Conservation (phyloP, 2,113 vertebrate species). For the Eonycteris spelaea region DNA sequence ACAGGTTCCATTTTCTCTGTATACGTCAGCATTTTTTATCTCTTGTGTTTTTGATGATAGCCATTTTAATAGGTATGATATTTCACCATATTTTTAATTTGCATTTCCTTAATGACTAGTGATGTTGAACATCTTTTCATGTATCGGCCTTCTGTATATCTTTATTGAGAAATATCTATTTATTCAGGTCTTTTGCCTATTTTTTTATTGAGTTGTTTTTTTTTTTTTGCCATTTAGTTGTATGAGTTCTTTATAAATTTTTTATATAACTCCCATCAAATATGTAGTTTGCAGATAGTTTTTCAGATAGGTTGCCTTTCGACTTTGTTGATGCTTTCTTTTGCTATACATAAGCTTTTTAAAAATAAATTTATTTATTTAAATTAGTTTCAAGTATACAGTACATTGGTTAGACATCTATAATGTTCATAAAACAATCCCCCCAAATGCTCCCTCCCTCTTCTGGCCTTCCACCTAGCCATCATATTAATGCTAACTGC, state of each 20-base stretch:
- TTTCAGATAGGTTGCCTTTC: neutral
- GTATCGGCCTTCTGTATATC: neutral
- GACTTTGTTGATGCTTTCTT: neutral
- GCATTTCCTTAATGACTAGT: neutral
- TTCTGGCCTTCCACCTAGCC: too few relatives aligned
- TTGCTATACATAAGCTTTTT: neutral
- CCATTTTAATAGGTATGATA: neutral
- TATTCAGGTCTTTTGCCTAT: neutral
- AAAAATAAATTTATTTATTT: too few relatives aligned
- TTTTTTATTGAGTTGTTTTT: neutral
- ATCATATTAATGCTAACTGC: too few relatives aligned
- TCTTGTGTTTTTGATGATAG: neutral
- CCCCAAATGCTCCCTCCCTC: too few relatives aligned
- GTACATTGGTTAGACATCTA: too few relatives aligned
- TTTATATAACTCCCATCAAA: neutral
- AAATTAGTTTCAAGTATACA: too few relatives aligned
- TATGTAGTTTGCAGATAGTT: neutral
- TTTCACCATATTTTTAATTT: neutral
- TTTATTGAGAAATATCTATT: neutral
- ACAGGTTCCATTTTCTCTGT: neutral
- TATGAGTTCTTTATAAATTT: neutral
- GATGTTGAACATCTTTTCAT: neutral
- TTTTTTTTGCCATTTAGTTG: neutral
- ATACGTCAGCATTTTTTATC: neutral
- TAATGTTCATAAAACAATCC: too few relatives aligned